phyloP scores from a whole-genome alignment of 1,140 invertebrate genomes.

The Musca vetustissima region DNA sequence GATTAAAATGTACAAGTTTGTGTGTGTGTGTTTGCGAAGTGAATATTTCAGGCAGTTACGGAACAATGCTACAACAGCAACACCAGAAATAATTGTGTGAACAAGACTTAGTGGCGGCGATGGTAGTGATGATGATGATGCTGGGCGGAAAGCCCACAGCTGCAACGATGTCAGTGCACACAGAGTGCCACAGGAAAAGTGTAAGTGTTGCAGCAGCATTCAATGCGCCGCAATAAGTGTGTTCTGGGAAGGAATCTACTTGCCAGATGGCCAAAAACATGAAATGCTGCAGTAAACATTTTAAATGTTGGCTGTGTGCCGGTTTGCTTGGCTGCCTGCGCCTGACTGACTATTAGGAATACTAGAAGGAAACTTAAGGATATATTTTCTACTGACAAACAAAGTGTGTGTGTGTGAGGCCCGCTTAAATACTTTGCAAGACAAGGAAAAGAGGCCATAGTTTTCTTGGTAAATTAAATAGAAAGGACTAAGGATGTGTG shows the following conservation, averaged over 20 bases:
- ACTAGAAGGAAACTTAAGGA: neutral
- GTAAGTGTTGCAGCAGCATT: constrained; percentile 12
- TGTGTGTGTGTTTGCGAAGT: no score
- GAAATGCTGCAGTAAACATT: constrained; percentile 16
- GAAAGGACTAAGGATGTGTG: no score
- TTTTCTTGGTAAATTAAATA: no score
- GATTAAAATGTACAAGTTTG: no score
- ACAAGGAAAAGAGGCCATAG: no score
- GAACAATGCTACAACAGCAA: neutral
- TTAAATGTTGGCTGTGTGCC: constrained; percentile 18
- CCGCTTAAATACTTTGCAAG: no score
- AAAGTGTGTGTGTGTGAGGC: no score
- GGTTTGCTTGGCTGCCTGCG: no score
- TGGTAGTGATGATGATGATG: no score
- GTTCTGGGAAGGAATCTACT: neutral
- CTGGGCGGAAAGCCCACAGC: no score
- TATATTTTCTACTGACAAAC: constrained; percentile 4
- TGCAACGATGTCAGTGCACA: no score
- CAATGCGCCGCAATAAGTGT: neutral
- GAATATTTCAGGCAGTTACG: no score
- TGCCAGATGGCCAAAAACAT: constrained; percentile 20
- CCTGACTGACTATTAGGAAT: neutral
- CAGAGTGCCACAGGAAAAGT: constrained; percentile 4
- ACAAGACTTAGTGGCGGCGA: neutral
- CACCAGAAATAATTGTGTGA: constrained; percentile 17